Conservation (phyloP, 2,888 invertebrate genomes). For the Drosophila buzzatii region DNA sequence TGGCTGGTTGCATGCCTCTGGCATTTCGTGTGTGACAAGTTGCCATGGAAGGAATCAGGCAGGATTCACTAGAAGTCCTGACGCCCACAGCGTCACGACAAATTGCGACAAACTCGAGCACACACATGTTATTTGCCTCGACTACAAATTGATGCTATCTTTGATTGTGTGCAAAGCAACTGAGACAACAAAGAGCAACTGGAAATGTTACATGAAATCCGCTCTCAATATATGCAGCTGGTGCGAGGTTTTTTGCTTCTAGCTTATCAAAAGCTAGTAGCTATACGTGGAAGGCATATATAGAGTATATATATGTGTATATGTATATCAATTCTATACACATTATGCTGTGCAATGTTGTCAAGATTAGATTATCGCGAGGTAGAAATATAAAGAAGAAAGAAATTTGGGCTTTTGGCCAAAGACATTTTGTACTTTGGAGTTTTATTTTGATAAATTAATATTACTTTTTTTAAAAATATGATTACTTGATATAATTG, state of each 20-base stretch:
- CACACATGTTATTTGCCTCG: conserved; percentile 1
- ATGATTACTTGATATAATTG: background rate
- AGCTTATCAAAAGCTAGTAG: conserved; percentile 24
- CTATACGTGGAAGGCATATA: background rate
- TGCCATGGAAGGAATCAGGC: conserved; percentile 12
- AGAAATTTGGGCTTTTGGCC: background rate
- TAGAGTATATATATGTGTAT: background rate
- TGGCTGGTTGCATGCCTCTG: conserved; percentile 49
- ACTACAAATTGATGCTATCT: conserved; percentile 13
- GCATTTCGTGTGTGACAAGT: conserved; percentile 47
- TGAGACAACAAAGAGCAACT: conserved; percentile 38
- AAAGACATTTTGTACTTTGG: background rate
- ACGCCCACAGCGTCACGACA: conserved; percentile 20
- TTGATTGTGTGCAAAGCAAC: conserved; percentile 41
- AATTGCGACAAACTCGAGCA: conserved; percentile 1
- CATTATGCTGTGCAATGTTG: conserved; percentile 1
- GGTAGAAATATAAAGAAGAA: background rate
- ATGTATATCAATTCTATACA: background rate
- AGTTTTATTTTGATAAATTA: background rate
- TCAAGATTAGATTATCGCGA: conserved; percentile 8
- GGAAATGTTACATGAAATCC: conserved; percentile 43
- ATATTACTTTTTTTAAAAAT: background rate
- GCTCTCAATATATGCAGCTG: conserved; percentile 6
- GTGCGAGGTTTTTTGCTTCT: background rate
- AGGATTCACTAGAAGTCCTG: conserved; percentile 22